A percentile compares a stretch with the other conserved stretches of the same genome.
Conservation (phyloP, 2,888 invertebrate species). For the Acanthosepion lycidas region DNA sequence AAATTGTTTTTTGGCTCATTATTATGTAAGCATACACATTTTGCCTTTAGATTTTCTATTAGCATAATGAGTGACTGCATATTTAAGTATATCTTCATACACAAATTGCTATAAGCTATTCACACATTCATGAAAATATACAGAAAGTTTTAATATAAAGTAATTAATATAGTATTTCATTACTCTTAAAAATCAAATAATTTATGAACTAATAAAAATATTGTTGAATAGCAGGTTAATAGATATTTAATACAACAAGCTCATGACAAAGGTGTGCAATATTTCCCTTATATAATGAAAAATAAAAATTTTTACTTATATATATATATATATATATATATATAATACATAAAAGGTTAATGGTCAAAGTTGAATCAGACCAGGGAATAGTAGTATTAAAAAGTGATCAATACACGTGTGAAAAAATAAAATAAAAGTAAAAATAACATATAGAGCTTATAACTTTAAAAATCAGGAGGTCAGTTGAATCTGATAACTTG, state of each 20-base stretch:
- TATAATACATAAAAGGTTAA: too few relatives aligned
- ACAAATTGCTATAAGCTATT: background rate
- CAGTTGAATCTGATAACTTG: too few relatives aligned
- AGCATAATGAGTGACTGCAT: background rate
- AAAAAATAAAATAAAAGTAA: too few relatives aligned
- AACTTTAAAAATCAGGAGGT: too few relatives aligned
- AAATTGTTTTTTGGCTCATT: background rate
- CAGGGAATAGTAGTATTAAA: too few relatives aligned
- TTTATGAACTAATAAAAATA: background rate
- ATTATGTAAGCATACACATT: slow-evolving; percentile 1
- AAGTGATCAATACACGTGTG: too few relatives aligned
- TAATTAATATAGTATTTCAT: background rate
- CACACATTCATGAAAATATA: background rate
- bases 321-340: too few relatives aligned
- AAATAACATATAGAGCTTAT: too few relatives aligned
- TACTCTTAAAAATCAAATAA: background rate
- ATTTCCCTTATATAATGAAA: background rate
- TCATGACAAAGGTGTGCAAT: background rate
- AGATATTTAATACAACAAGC: background rate
- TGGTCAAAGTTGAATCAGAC: too few relatives aligned
- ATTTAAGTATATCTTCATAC: background rate
- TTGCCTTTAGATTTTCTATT: background rate
- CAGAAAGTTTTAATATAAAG: background rate
- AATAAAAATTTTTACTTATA: background rate
- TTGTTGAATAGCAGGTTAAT: background rate